These are phyloP conservation scores for Plutomurus gul DNA, from an alignment of 1,140 invertebrate genomes.

Conservation along the genomic window DNA sequence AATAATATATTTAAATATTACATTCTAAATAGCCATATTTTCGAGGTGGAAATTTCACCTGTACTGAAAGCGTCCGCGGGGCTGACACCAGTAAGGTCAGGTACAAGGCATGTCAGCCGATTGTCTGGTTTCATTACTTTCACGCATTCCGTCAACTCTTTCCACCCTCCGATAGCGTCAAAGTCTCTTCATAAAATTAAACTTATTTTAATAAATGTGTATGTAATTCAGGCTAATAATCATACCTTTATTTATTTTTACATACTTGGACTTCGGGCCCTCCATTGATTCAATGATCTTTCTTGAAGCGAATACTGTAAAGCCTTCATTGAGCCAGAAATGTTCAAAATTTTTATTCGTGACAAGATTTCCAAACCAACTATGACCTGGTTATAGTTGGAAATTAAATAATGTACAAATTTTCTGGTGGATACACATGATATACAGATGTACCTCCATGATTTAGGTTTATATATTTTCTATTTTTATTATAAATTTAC, in stretches of 20 bases:
- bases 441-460: too few relatives aligned
- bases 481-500: too few relatives aligned
- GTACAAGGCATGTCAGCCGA: constrained; percentile 64
- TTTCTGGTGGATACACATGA: too few relatives aligned
- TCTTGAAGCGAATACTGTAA: constrained; percentile 88
- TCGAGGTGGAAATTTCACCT: background rate
- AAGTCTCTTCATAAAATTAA: constrained; percentile 81
- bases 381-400: too few relatives aligned
- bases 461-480: too few relatives aligned
- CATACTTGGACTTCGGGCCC: constrained; percentile 64
- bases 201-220: background rate
- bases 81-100: constrained; percentile 71
- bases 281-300: constrained; percentile 76
- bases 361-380: constrained; percentile 94
- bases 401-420: too few relatives aligned
- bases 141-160: constrained; percentile 69
- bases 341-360: constrained; percentile 64
- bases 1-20: constrained; percentile 61
- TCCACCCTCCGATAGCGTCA: constrained; percentile 73
- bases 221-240: background rate
- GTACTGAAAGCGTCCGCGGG: constrained; percentile 75
- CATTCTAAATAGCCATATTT: constrained; percentile 73
- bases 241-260: background rate
- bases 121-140: constrained; percentile 63
- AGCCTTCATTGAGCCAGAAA: constrained; percentile 97